phyloP scores from a whole-genome alignment of 37 sponge, comb jelly and placozoan genomes.

The Spongilla lacustris region DNA sequence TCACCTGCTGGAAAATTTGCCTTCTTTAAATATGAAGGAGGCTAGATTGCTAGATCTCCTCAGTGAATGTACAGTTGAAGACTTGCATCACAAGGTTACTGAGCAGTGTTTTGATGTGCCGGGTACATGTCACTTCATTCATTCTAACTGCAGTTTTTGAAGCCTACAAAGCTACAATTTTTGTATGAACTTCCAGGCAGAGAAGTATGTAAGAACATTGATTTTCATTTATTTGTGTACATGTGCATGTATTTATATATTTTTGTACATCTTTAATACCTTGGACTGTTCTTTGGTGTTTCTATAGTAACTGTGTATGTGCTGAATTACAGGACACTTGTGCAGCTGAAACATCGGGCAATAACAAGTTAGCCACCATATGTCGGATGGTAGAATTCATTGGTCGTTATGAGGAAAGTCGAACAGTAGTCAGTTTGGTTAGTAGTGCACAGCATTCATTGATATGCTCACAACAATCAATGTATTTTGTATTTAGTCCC shows the following conservation, averaged over 20 bases:
- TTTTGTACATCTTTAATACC: not conserved
- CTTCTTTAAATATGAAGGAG: not conserved
- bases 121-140: not conserved
- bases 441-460: not conserved
- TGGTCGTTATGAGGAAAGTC: not conserved
- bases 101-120: not conserved
- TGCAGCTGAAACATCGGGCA: not conserved
- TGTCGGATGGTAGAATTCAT: slow-evolving; percentile 5
- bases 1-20: too few relatives aligned
- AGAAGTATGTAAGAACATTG: not conserved
- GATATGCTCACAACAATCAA: not conserved
- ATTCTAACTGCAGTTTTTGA: not conserved
- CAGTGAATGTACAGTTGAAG: not conserved
- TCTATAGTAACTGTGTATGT: not conserved
- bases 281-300: not conserved
- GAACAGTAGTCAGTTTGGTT: not conserved
- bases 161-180: not conserved
- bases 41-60: not conserved
- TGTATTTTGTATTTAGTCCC: not conserved
- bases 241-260: not conserved
- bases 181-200: not conserved
- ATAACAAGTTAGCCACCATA: not conserved
- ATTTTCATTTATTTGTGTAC: not conserved
- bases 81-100: slow-evolving; percentile 1
- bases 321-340: not conserved